Evolutionary conservation across 35 echinoderm and acorn worm species (phyloP), one percentile per base, ranked within the genome.

Genomic region (Heliocidaris erythrogramma): DNA sequence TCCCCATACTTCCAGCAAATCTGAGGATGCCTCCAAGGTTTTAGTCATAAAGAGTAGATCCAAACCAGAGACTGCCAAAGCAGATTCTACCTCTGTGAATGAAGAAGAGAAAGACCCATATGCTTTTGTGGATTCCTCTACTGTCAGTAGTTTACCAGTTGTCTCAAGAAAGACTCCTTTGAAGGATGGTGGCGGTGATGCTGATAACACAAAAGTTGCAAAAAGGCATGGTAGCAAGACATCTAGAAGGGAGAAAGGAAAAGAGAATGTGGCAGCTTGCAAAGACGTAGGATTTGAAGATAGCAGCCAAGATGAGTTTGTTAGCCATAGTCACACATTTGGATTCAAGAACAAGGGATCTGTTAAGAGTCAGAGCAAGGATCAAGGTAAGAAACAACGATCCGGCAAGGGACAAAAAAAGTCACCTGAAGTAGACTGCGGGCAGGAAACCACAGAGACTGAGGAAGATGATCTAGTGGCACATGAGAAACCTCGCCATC

Each of bases 271-370:
- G 18, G 17, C 65, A 27, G 21, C 27, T 78, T n/a, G 21, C 65
- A 2, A 78, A n/a, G 65, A 92, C 2, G 9, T 56, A 5, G 29
- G 50, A 32, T 12, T 30, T 30, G 91, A 59, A 59, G 48, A 59
- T 17, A 92, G 48, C 49, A 92, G 48, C 30, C 91, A 92, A 27
- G 50, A 92, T 92, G 91, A 92, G 9, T 92, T 92, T 59, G 50
- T 30, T 13, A 13, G 6, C 10, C 16, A 92, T 9, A 92, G 91
- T 92, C 49, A 52, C 91, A 92, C 30, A 17, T 89, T 89, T 89
- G 87, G 87, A 78, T n/a, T 78, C 18, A 78, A n/a, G 65, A 78
- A 78, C 65, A 78, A 78, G 65, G 65, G 65, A 24, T 27, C 7
- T 7, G 5, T 7, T 27, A 27, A 78, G 65, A 78, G 65, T 78